These are phyloP conservation scores for Diplogasteroides magnus DNA, from an alignment of 1,140 invertebrate species.

Conservation along the genomic window DNA sequence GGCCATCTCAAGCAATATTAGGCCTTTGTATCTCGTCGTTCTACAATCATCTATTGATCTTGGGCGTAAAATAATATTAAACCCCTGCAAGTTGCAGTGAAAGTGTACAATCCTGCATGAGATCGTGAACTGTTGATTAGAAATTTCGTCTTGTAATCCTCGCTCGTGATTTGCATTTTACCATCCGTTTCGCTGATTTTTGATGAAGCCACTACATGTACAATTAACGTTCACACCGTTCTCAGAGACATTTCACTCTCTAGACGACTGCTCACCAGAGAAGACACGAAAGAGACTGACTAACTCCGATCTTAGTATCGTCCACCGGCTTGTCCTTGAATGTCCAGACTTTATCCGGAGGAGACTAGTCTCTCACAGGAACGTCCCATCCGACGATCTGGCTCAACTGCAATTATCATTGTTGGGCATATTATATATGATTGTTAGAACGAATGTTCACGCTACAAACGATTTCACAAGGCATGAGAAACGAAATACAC, in stretches of 20 bases:
- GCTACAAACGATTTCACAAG: too few species aligned
- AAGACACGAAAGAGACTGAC: not conserved
- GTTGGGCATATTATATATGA: not conserved
- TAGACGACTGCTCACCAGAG: not conserved
- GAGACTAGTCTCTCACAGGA: not conserved
- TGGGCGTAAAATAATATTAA: slow-evolving; percentile 67
- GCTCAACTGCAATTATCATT: slow-evolving; percentile 37
- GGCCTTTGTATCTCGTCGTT: too few species aligned
- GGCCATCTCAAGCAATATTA: not conserved
- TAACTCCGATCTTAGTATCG: slow-evolving; percentile 3
- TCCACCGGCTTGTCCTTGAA: not conserved
- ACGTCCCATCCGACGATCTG: not conserved
- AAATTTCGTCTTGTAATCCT: slow-evolving; percentile 12
- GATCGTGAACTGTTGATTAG: slow-evolving; percentile 73
- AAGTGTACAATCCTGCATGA: slow-evolving; percentile 79
- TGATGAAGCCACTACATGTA: not conserved
- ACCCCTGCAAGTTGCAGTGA: slow-evolving; percentile 84
- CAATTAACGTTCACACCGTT: not conserved
- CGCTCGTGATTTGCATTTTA: not conserved
- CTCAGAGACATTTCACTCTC: not conserved
- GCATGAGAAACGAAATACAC: too few species aligned
- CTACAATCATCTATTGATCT: too few species aligned
- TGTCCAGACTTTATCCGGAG: not conserved
- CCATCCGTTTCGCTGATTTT: not conserved
- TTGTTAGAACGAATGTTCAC: too few species aligned